Evolutionary conservation across 1,140 invertebrate species (phyloP).

Genomic region (Drosophila oshimai): DNA sequence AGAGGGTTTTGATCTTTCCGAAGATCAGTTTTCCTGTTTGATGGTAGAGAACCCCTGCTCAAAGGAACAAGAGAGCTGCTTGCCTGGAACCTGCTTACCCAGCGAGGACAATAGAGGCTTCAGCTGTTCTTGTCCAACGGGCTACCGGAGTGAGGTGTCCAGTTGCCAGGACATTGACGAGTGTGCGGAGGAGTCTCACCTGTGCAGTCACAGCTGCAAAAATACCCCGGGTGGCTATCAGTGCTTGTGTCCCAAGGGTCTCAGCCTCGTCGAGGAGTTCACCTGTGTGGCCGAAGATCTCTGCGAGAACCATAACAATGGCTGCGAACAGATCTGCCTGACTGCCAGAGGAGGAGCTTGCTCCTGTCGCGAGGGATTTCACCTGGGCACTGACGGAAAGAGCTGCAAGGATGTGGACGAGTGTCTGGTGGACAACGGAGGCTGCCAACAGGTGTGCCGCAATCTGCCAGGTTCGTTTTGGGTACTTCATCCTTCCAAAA

Average conservation of each 20-base stretch:
- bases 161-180: constrained; percentile 87
- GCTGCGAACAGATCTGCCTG: constrained; percentile 84
- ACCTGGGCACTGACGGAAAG: constrained; percentile 58
- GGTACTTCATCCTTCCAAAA: too few species aligned
- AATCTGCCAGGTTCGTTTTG: constrained; percentile 87
- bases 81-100: constrained; percentile 83
- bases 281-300: constrained; percentile 85
- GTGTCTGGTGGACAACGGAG: constrained; percentile 86
- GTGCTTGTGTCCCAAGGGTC: constrained; percentile 89
- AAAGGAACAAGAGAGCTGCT: constrained; percentile 50
- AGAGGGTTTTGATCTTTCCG: constrained; percentile 83
- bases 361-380: constrained; percentile 84
- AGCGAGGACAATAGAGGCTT: constrained; percentile 85
- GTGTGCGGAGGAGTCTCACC: constrained; percentile 89
- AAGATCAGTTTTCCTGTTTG: constrained; percentile 84
- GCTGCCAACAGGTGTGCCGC: constrained; percentile 86
- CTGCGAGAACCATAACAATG: constrained; percentile 85
- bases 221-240: constrained; percentile 93
- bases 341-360: constrained; percentile 77
- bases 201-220: constrained; percentile 90
- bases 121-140: constrained; percentile 83
- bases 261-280: constrained; percentile 81
- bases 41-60: constrained; percentile 84
- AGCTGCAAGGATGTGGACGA: constrained; percentile 89
- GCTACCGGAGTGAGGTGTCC: constrained; percentile 72